Percentiles rank a stretch among this genome's conserved stretches.
Conservation (phyloP, 1,140 invertebrate species). For the Trypoxylus dichotomus region DNA sequence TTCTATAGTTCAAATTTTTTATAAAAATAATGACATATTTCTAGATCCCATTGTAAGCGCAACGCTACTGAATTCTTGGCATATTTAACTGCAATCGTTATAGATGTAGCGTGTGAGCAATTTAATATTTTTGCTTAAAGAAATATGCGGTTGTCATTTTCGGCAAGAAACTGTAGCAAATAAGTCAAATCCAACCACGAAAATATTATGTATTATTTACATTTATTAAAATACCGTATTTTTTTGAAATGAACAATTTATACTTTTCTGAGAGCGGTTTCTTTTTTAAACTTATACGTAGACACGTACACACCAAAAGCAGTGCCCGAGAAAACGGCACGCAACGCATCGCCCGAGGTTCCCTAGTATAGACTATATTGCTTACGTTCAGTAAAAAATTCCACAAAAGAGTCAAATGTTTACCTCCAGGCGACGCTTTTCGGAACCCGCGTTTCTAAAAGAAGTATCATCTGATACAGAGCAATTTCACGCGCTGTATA, state of each 20-base stretch:
- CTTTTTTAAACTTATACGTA: neutral
- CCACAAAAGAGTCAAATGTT: slow-evolving; percentile 21
- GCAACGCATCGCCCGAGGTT: neutral
- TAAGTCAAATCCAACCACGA: neutral
- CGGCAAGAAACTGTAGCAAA: neutral
- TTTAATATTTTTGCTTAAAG: slow-evolving; percentile 1
- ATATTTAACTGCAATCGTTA: neutral
- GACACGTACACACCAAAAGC: slow-evolving; percentile 18
- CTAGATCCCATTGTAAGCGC: no score
- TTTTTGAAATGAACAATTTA: slow-evolving; percentile 25
- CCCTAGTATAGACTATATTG: neutral
- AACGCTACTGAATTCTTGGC: neutral
- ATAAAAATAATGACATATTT: no score
- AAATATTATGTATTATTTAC: slow-evolving; percentile 30
- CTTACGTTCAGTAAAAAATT: slow-evolving; percentile 24
- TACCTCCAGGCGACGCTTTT: neutral
- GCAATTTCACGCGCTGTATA: neutral
- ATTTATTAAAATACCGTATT: slow-evolving; percentile 29
- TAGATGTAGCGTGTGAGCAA: neutral
- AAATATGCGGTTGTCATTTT: slow-evolving; percentile 20
- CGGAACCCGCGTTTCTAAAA: slow-evolving; percentile 2
- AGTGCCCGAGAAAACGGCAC: slow-evolving; percentile 16
- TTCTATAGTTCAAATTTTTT: no score
- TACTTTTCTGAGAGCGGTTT: slow-evolving; percentile 29
- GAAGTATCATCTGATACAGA: neutral